Evolutionary conservation across 2,797 vertebrate genomes (phyloP).

Genomic region (Spondyliosoma cantharus): DNA sequence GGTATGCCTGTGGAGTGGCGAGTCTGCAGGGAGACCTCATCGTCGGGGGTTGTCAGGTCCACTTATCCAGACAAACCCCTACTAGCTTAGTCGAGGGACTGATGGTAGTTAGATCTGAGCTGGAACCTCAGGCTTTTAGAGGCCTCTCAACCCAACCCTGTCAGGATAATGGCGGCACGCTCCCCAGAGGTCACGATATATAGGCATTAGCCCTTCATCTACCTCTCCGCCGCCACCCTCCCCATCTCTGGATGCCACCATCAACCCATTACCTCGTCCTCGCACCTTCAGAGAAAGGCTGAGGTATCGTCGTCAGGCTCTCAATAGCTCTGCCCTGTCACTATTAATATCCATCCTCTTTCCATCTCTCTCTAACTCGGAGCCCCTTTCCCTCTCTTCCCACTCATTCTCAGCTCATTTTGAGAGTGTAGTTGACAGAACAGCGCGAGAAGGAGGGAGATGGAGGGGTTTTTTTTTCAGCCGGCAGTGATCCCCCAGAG

Average conservation of each 20-base stretch:
- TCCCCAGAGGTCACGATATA: constrained; percentile 73
- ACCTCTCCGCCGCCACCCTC: constrained; percentile 39
- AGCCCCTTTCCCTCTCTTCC: constrained; percentile 44
- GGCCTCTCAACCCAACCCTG: constrained; percentile 53
- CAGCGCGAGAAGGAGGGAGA: constrained; percentile 18
- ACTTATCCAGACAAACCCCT: constrained; percentile 67
- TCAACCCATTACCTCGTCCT: constrained; percentile 71
- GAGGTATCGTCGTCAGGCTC: constrained; percentile 54
- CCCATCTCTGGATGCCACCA: constrained; percentile 67
- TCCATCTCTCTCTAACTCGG: constrained; percentile 57
- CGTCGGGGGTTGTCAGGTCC: constrained; percentile 70
- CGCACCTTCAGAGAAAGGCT: constrained; percentile 65
- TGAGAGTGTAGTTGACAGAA: constrained; percentile 53
- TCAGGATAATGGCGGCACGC: constrained; percentile 69
- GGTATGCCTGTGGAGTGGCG: constrained; percentile 48
- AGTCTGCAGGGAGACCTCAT: constrained; percentile 61
- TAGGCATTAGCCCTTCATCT: constrained; percentile 72
- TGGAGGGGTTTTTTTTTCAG: constrained; percentile 17
- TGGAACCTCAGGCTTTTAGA: constrained; percentile 74
- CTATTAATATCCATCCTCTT: constrained; percentile 71
- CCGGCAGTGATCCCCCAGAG: constrained; percentile 28
- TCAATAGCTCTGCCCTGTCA: constrained; percentile 71
- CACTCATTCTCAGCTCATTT: constrained; percentile 67
- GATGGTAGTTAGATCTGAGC: constrained; percentile 59
- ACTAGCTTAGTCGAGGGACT: constrained; percentile 52